Base-by-base conservation (phyloP, 1,140 invertebrate genomes). In the Pygmarrhopalites habei region DNA sequence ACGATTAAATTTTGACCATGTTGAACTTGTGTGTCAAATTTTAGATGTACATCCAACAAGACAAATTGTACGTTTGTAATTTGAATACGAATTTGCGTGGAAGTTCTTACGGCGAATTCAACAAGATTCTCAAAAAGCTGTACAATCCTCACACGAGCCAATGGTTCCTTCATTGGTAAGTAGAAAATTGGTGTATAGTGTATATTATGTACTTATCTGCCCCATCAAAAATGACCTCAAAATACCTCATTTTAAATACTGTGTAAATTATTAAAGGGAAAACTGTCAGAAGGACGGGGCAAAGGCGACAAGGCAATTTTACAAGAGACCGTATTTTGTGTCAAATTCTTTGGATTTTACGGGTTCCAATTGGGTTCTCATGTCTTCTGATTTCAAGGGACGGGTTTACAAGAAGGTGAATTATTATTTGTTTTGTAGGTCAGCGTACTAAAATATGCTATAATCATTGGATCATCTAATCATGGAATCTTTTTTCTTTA, bases 221-320 rank as follows among this genome's bases (percentile, higher is more conserved):
- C n/a, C n/a, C n/a, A n/a, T n/a, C n/a, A n/a, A n/a, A n/a, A n/a
- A n/a, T n/a, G n/a, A n/a, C n/a, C n/a, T n/a, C n/a, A n/a, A n/a
- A n/a, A n/a, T n/a, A n/a, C n/a, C n/a, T n/a, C n/a, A n/a, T 7
- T 35, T 5, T 15, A 35, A 35, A 35, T 15, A 35, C 32, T 5
- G 32, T 7, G 15, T 15, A 53, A 32, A 62, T 53, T 7, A 25
- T 32, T 4, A 26, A 66, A 82, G 80, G 82, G 87, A 90, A 76
- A 91, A 91, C 73, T 92, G 89, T 72, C 85, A 89, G 63, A 83
- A 85, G 26, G 79, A 83, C 58, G 85, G 85, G 0, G 86, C 89
- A 0, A 89, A 88, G 74, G 82, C 82, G 0, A 78, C 88, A 5
- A 75, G 87, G 21, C 81, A 83, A 44, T 81, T 87, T 44, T 87